These are phyloP conservation scores for Aleiodes testaceus DNA, from an alignment of 2,888 invertebrate genomes.

Conservation along the genomic window DNA sequence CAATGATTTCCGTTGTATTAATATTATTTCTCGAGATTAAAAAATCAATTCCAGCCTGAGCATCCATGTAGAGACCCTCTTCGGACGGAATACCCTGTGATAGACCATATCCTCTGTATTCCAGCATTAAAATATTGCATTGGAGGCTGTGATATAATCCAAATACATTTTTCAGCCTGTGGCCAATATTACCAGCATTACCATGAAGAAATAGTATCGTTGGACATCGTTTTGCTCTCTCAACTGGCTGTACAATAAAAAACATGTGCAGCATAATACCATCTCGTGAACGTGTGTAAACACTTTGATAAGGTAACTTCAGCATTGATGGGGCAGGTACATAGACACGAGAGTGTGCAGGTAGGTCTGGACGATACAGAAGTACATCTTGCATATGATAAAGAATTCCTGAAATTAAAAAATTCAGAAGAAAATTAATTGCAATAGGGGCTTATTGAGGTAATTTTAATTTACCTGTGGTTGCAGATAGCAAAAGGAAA, in stretches of 20 bases:
- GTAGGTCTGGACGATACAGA: constrained; percentile 92
- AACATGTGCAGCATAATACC: constrained; percentile 87
- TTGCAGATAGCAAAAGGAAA: constrained; percentile 80
- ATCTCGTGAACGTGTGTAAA: constrained; percentile 84
- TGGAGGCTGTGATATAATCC: constrained; percentile 87
- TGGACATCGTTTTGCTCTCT: constrained; percentile 81
- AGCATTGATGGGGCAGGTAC: constrained; percentile 90
- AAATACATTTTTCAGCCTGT: constrained; percentile 91
- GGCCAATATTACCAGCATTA: constrained; percentile 98
- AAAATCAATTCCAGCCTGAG: constrained; percentile 90
- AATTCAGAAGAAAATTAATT: neutral
- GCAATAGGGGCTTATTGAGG: neutral
- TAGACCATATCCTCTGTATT: constrained; percentile 95
- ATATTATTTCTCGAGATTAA: constrained; percentile 87
- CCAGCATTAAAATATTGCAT: constrained; percentile 93
- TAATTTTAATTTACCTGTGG: constrained; percentile 76
- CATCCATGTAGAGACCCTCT: constrained; percentile 89
- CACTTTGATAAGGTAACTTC: constrained; percentile 89
- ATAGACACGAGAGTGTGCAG: constrained; percentile 89
- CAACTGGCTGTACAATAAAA: constrained; percentile 83
- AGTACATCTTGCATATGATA: constrained; percentile 91
- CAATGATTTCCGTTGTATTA: constrained; percentile 86
- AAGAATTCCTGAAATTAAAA: constrained; percentile 79
- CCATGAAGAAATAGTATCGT: constrained; percentile 95
- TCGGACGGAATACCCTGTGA: constrained; percentile 93